Evolutionary conservation across 1,140 invertebrate species (phyloP), one percentile per base, ranked within the genome.

Genomic region (Ceratina calcarata): DNA sequence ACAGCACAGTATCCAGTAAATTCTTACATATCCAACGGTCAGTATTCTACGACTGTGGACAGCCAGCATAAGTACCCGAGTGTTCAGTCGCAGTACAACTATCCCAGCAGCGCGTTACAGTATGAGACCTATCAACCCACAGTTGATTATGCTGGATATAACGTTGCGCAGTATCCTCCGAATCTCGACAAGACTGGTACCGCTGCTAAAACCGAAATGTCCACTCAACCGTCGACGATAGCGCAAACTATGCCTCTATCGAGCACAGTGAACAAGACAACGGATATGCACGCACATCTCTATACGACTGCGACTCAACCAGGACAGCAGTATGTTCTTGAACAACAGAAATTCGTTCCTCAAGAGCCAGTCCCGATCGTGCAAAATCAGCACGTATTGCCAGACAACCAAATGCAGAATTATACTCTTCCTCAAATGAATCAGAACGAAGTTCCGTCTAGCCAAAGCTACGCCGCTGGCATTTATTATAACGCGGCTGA

Each of bases 401-500:
- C 70, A 3, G 27, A 81, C 15, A 71, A 72, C 7, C 66, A 73
- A 67, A 72, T 75, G 16, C 81, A 86, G 24, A 87, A 79, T 12
- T 87, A 87, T 8, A 0, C 67, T 15, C 60, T 76, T 2, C 70
- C 85, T 18, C 81, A 80, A 60, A 55, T 66, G 13, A 73, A 12
- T 37, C 84, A 77, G 1, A 61, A 70, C 13, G 84, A 86, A 15
- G 49, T 78, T n/a, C 51, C 78, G 7, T 76, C 62, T 73, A 55
- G 71, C 8, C 84, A 81, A 58, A 69, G 55, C 45, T 87, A 81
- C 3, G 27, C 12, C 4, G 49, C 12, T n/a, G 15, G 22, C 15
- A 65, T 74, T 13, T 87, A 86, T 65, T 85, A 86, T 10, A 85
- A 83, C 61, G 37, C 77, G 49, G 27, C 76, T 1, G 80, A 85